These are phyloP conservation scores for Strigamia crassipes DNA, from an alignment of 2,888 invertebrate species.

Conservation along the genomic window DNA sequence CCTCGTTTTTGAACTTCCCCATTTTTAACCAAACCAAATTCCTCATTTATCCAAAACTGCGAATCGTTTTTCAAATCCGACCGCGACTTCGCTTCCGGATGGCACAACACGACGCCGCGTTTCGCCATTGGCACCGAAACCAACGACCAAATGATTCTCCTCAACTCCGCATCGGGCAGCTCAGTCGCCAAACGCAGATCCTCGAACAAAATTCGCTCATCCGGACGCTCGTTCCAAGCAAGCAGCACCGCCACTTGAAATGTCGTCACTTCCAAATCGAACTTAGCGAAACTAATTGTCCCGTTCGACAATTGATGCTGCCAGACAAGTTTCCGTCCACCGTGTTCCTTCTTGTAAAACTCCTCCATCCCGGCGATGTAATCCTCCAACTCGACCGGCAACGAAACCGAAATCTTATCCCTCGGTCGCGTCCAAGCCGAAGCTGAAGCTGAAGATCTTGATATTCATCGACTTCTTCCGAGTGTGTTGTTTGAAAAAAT, in stretches of 20 bases:
- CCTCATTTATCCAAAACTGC: constrained; percentile 95
- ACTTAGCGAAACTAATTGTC: constrained; percentile 92
- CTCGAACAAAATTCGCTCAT: constrained; percentile 93
- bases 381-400: constrained; percentile 96
- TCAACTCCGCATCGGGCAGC: constrained; percentile 90
- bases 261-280: constrained; percentile 97
- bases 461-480: constrained; percentile 77
- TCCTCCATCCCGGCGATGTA: constrained; percentile 99
- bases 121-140: constrained; percentile 96
- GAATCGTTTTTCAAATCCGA: constrained; percentile 94
- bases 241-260: constrained; percentile 99
- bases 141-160: constrained; percentile 91
- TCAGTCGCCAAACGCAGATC: constrained; percentile 95
- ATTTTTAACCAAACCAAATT: constrained; percentile 90
- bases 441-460: constrained; percentile 96
- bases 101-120: constrained; percentile 84
- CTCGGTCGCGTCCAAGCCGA: constrained; percentile 94
- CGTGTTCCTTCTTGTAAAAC: constrained; percentile 96
- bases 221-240: constrained; percentile 96
- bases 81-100: constrained; percentile 78
- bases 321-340: constrained; percentile 97
- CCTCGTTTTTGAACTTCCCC: constrained; percentile 92
- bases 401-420: constrained; percentile 87
- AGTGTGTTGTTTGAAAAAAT: constrained; percentile 80
- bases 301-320: constrained; percentile 99